Base-by-base conservation (phyloP, 2,888 invertebrate genomes). In the Chrysodeixis includens region DNA sequence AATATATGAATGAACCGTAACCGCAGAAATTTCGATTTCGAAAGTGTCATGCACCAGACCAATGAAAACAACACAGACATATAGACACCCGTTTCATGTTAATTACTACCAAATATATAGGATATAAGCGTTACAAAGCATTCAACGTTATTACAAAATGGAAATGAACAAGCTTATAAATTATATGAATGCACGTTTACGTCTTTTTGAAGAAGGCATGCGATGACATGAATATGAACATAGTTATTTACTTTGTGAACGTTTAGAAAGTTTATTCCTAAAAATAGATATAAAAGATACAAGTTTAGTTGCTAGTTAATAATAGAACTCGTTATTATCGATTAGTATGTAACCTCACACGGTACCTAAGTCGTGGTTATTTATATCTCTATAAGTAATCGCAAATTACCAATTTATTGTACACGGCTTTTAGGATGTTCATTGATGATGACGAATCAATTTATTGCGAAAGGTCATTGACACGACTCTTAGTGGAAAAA, bases 371-470 rank as follows among this genome's bases (percentile, higher is more conserved):
- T 49, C 46, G 20, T 18, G n/a, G 9, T 10, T 49, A 49, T 49
- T 20, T 18, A 49, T 18, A 49, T 20, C 46, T 18, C 20, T 10
- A 20, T 49, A 10, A 49, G 18, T 20, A 7, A 20, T 20, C 46
- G 9, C 20, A 49, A 49, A 49, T 49, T 49, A 49, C 10, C 46
- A 18, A 49, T 49, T 46, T 49, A 49, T 18, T 9, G 46, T 20
- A 12, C n/a, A 49, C 20, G 18, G 46, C 20, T 10, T 44, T 16
- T 49, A 20, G 46, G 20, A 18, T 20, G 10, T 49, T 18, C 10
- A 49, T 49, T 1, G 10, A 20, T 3, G 18, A 49, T 49, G 46
- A 49, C 46, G 46, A 49, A 49, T 49, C 46, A 49, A 49, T 49
- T 49, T 49, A 8, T 46, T 18, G 20, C 20, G 18, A 49, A 49